Evolutionary conservation across 2,113 vertebrate species (phyloP).

Genomic region (Leucoraja erinaceus): DNA sequence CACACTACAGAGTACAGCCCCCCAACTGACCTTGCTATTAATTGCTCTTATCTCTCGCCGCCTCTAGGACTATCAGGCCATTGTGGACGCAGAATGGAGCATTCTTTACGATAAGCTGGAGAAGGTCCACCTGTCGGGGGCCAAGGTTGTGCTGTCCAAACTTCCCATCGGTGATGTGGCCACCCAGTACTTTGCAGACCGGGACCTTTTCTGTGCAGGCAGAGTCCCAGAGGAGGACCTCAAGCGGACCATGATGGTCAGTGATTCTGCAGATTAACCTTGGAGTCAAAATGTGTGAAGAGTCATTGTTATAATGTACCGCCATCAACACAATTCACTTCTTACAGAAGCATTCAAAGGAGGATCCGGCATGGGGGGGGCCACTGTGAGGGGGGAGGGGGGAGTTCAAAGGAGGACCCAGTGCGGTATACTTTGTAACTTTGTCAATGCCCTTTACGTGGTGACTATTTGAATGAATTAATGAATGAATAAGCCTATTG

Average conservation of each 20-base stretch:
- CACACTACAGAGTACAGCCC: neutral
- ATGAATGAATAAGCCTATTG: no score
- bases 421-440: no score
- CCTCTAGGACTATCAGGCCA: constrained; percentile 88
- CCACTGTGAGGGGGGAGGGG: no score
- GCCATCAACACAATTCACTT: no score
- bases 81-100: constrained; percentile 95
- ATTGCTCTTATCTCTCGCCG: constrained; percentile 9
- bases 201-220: constrained; percentile 94
- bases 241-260: constrained; percentile 95
- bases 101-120: constrained; percentile 96
- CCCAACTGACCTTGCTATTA: neutral
- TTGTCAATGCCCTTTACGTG: no score
- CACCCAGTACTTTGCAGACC: constrained; percentile 90
- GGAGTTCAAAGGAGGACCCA: no score
- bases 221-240: constrained; percentile 90
- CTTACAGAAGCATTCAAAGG: no score
- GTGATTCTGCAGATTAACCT: neutral
- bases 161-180: constrained; percentile 92
- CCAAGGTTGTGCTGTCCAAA: constrained; percentile 91
- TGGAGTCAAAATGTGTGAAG: no score
- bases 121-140: constrained; percentile 81
- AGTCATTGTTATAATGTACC: no score
- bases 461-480: no score
- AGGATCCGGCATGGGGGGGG: no score